Evolutionary conservation across 2,888 invertebrate genomes (phyloP).

Genomic region (Stratiomys singularior): DNA sequence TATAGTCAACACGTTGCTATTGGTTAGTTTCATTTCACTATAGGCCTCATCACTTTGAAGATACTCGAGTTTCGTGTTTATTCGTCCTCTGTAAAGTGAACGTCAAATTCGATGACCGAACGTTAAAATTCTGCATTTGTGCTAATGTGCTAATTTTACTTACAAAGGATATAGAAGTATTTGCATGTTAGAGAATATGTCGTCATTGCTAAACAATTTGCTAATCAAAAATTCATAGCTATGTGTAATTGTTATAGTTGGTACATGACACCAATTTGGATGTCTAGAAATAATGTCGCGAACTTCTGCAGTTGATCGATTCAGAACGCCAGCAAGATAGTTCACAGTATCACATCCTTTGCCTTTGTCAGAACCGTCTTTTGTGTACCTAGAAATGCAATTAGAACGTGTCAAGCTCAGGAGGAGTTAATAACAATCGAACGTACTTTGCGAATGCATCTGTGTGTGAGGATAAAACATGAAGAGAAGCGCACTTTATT

Average conservation of each 20-base stretch:
- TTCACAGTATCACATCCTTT: conserved; percentile 65
- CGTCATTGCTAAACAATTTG: conserved; percentile 67
- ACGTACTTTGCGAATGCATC: conserved; percentile 65
- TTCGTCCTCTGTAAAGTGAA: conserved; percentile 58
- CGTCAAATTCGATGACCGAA: background rate
- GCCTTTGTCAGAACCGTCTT: conserved; percentile 70
- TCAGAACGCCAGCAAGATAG: conserved; percentile 64
- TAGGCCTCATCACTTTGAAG: conserved; percentile 56
- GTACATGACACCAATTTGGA: conserved; percentile 73
- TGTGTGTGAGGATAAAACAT: conserved; percentile 64
- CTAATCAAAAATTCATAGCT: conserved; percentile 69
- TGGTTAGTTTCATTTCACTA: conserved; percentile 57
- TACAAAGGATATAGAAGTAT: conserved; percentile 77
- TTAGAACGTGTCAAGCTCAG: background rate
- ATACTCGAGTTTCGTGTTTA: conserved; percentile 59
- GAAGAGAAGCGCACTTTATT: conserved; percentile 66
- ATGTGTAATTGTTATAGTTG: conserved; percentile 70
- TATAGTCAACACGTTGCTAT: conserved; percentile 59
- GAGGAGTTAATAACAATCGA: background rate
- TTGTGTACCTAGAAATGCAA: conserved; percentile 65
- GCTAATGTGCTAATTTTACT: conserved; percentile 54
- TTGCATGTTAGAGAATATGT: conserved; percentile 72
- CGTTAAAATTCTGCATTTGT: no score
- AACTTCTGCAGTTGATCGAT: conserved; percentile 58
- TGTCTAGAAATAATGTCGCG: conserved; percentile 68